Conservation (phyloP, 2,797 vertebrate genomes). For the Lutra lutra region DNA sequence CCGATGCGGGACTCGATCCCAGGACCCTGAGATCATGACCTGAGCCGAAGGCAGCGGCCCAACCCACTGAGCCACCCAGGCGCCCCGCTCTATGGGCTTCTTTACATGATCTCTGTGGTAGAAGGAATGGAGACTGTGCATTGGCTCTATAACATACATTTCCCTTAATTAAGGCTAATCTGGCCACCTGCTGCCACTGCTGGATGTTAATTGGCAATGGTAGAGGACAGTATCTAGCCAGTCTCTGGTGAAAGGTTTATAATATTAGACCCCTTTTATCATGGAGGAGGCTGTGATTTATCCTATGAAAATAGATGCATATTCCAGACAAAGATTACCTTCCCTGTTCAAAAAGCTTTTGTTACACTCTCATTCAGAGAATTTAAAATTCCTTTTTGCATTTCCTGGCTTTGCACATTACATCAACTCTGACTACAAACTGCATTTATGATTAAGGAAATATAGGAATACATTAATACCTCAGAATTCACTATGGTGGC, state of each 20-base stretch:
- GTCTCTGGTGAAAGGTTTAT: not conserved
- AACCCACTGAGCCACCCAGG: too few relatives aligned
- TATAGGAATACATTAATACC: not conserved
- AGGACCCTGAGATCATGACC: too few relatives aligned
- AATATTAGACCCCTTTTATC: not conserved
- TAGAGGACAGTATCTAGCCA: not conserved
- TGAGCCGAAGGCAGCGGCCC: too few relatives aligned
- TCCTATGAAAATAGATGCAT: not conserved
- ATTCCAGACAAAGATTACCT: not conserved
- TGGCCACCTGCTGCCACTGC: not conserved
- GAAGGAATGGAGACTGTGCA: not conserved
- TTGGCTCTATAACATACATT: not conserved
- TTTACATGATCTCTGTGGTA: not conserved
- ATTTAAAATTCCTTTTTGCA: not conserved
- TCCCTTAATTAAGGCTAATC: constrained; percentile 47
- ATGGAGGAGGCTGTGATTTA: not conserved
- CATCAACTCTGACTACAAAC: not conserved
- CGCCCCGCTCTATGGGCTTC: not conserved
- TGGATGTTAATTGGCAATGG: not conserved
- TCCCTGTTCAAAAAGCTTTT: not conserved
- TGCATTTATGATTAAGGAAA: not conserved
- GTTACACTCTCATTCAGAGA: not conserved
- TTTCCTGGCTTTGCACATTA: not conserved
- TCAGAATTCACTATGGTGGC: not conserved
- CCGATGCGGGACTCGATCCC: too few relatives aligned